phyloP scores from a whole-genome alignment of 2,797 vertebrate genomes.

The Tympanoctomys barrerae region DNA sequence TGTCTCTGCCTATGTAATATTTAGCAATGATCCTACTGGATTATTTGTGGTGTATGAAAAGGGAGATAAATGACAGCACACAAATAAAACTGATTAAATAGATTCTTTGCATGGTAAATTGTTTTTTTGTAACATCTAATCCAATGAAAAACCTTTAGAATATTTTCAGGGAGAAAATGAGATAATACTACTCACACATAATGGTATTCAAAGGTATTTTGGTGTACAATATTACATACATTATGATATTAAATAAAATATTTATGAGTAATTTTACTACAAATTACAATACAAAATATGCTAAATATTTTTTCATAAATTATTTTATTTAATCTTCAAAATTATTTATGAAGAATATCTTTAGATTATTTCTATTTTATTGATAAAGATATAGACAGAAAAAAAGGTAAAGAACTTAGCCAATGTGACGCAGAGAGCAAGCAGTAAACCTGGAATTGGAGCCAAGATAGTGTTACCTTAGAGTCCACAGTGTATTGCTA shows the following conservation, averaged over 20 bases:
- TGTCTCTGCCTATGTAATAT: background rate
- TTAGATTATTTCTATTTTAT: conserved; percentile 15
- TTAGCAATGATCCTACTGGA: background rate
- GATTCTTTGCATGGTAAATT: background rate
- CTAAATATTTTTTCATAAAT: conserved; percentile 28
- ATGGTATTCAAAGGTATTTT: background rate
- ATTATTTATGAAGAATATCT: background rate
- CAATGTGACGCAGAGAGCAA: background rate
- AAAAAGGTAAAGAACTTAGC: conserved; percentile 14
- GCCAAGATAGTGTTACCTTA: background rate
- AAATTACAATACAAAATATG: background rate
- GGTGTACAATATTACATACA: background rate
- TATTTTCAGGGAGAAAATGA: background rate
- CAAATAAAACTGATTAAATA: background rate
- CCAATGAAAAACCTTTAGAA: conserved; percentile 36
- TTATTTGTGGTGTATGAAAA: background rate
- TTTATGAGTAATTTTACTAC: background rate
- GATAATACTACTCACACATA: background rate
- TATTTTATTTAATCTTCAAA: conserved; percentile 17
- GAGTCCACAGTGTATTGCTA: background rate
- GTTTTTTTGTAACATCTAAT: background rate
- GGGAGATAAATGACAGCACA: background rate
- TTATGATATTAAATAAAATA: conserved; percentile 25
- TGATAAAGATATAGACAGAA: background rate
- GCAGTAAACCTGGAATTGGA: background rate